These are phyloP conservation scores for Amphipoea lucens DNA, from an alignment of 2,888 invertebrate genomes.

Conservation along the genomic window DNA sequence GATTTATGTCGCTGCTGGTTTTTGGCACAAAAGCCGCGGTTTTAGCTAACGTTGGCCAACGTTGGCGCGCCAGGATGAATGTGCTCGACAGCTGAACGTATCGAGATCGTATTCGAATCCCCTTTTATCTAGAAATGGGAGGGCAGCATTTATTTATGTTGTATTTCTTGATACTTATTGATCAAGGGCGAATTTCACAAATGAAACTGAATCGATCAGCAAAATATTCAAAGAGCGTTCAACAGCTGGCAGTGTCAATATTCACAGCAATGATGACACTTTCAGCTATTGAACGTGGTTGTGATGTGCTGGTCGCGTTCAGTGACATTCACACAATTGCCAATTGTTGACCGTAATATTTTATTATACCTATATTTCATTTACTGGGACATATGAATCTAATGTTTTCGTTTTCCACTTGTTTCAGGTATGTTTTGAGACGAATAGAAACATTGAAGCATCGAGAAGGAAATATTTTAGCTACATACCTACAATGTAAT, in stretches of 20 bases:
- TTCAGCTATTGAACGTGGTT: neutral
- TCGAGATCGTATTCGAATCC: conserved; percentile 22
- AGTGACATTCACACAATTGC: neutral
- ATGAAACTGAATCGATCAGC: neutral
- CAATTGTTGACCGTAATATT: neutral
- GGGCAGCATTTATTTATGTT: neutral
- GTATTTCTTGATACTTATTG: neutral
- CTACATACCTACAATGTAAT: neutral
- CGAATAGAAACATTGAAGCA: neutral
- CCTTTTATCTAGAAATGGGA: conserved; percentile 29
- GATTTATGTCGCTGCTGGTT: conserved; percentile 61
- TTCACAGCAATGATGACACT: neutral
- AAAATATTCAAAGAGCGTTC: neutral
- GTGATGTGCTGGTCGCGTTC: neutral
- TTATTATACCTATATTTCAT: neutral
- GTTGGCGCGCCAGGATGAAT: conserved; percentile 25
- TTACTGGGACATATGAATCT: neutral
- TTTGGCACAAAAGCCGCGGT: conserved; percentile 57
- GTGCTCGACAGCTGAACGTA: conserved; percentile 15
- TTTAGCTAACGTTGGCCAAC: conserved; percentile 21
- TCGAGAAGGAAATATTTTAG: neutral
- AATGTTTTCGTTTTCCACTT: conserved; percentile 42
- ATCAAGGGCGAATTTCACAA: neutral
- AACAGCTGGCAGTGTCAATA: neutral
- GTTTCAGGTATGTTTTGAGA: conserved; percentile 65